A percentile compares a stretch with the other conserved stretches of the same genome.
phyloP scores from a whole-genome alignment of 2,113 vertebrate species.

The Oreamnos americanus region DNA sequence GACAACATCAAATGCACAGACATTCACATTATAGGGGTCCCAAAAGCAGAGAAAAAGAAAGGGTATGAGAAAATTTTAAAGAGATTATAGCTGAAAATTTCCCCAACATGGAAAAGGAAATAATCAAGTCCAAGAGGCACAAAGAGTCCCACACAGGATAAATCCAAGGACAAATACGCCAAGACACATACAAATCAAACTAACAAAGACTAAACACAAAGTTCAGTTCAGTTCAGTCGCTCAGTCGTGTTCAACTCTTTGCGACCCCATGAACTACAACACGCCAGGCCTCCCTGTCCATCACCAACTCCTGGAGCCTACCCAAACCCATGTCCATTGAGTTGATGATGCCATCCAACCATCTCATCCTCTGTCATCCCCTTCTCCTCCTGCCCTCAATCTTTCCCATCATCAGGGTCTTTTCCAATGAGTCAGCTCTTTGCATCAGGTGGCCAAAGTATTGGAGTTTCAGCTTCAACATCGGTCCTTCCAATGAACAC shows the following conservation, averaged over 20 bases:
- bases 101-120: not conserved
- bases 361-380: not conserved
- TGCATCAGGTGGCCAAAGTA: not conserved
- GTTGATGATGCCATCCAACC: not conserved
- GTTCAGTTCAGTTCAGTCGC: not conserved
- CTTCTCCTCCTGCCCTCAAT: not conserved
- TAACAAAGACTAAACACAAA: not conserved
- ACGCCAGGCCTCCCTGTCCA: not conserved
- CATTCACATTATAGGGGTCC: not conserved
- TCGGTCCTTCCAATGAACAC: not conserved
- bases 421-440: not conserved
- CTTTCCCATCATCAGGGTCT: not conserved
- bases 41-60: not conserved
- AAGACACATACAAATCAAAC: not conserved
- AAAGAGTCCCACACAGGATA: not conserved
- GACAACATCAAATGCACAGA: not conserved
- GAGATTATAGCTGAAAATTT: not conserved
- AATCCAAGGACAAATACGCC: not conserved
- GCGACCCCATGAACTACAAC: not conserved
- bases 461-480: not conserved
- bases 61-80: not conserved
- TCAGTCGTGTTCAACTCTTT: not conserved
- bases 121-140: not conserved
- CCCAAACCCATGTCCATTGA: not conserved
- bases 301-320: not conserved